A percentile compares a stretch with the other conserved stretches of the same genome.
phyloP scores from a whole-genome alignment of 2,888 invertebrate species.

The Hirtodrosophila trivittata region DNA sequence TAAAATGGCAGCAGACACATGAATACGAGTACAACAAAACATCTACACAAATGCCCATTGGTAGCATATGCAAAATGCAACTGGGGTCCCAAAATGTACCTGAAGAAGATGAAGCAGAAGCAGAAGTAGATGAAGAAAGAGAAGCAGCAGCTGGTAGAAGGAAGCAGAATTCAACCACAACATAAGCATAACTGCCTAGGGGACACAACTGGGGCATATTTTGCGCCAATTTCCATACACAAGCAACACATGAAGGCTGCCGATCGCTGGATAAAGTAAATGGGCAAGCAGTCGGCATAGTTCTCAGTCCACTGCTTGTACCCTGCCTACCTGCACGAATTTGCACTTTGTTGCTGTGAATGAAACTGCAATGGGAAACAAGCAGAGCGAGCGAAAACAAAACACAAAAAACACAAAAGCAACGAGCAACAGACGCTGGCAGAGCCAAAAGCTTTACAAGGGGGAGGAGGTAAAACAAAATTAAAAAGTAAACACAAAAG shows the following conservation, averaged over 20 bases:
- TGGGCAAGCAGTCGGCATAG: conserved; percentile 47
- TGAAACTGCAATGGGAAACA: conserved; percentile 61
- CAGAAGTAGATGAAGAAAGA: conserved; percentile 5
- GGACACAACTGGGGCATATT: conserved; percentile 68
- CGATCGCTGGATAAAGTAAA: conserved; percentile 57
- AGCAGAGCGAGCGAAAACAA: conserved; percentile 24
- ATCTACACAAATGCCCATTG: conserved; percentile 16
- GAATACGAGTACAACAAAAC: conserved; percentile 13
- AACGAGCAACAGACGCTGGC: conserved; percentile 52
- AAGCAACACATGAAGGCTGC: conserved; percentile 38
- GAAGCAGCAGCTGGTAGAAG: conserved; percentile 1
- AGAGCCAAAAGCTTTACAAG: conserved; percentile 28
- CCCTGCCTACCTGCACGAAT: conserved; percentile 1
- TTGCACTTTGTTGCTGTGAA: conserved; percentile 55
- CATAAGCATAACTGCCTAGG: conserved; percentile 56
- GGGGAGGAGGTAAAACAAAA: conserved; percentile 57
- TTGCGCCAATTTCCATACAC: conserved; percentile 75
- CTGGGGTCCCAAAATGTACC: conserved; percentile 34
- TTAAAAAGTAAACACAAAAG: conserved; percentile 77
- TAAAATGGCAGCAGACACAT: conserved; percentile 44
- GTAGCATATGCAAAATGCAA: conserved; percentile 51
- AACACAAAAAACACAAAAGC: conserved; percentile 42
- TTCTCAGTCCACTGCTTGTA: conserved; percentile 10
- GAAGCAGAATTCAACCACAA: conserved; percentile 35
- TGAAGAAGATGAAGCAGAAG: conserved; percentile 6